Evolutionary conservation across 2,797 vertebrate genomes (phyloP).

Genomic region (Podarcis lilfordi): DNA sequence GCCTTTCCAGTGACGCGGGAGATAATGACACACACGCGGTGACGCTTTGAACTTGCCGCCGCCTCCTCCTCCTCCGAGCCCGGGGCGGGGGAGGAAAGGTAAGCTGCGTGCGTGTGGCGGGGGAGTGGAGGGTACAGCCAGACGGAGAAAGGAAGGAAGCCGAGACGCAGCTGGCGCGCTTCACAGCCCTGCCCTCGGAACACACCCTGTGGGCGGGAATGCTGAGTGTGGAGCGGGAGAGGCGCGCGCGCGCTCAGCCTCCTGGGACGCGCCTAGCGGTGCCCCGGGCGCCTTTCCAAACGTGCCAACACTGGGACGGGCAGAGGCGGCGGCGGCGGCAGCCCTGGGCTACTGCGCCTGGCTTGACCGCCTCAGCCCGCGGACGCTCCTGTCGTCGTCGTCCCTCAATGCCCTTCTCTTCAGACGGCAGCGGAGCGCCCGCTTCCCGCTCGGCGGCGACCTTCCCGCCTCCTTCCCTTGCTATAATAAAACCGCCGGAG

Average conservation of each 20-base stretch:
- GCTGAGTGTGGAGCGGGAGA: no score
- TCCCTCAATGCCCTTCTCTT: neutral
- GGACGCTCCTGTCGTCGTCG: no score
- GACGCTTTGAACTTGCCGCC: neutral
- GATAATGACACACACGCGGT: neutral
- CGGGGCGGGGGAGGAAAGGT: no score
- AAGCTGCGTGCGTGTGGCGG: neutral
- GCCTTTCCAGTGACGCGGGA: neutral
- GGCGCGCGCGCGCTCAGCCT: neutral
- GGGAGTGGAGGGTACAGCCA: neutral
- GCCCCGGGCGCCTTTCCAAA: no score
- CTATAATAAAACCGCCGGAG: no score
- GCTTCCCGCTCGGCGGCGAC: neutral
- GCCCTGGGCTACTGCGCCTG: no score
- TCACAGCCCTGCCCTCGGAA: neutral
- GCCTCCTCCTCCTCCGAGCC: neutral
- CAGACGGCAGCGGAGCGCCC: no score
- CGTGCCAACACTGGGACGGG: neutral
- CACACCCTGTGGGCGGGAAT: neutral
- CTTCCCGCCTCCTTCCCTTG: neutral
- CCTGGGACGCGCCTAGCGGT: neutral
- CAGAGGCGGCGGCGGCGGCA: no score
- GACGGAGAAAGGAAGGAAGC: no score
- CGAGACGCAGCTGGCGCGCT: neutral
- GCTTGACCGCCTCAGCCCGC: no score